Evolutionary conservation across 2,888 invertebrate genomes (phyloP), one percentile per base, ranked within the genome.

Genomic region (Diarsia brunnea): DNA sequence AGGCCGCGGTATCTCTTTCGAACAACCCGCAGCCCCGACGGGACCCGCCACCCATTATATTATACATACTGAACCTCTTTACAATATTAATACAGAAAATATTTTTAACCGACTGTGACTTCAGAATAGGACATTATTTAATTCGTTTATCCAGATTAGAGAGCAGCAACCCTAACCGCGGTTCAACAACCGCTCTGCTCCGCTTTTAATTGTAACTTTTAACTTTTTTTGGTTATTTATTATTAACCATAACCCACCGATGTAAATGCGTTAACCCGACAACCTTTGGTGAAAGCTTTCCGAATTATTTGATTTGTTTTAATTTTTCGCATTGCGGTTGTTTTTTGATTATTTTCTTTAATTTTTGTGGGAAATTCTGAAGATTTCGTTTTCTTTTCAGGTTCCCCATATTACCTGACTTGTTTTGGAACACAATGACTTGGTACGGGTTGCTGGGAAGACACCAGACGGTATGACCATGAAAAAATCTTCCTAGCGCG

Each of bases 161-260:
- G 19, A 69, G 38, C 3, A 45, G 47, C 81, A 84, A 63, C 88
- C 88, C 85, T 85, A 82, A 63, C 7, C 24, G 27, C 71, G 63
- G 86, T 71, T 87, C 88, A 79, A 71, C 53, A 84, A 81, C 82
- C 87, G 74, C 81, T 60, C 19, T 81, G 82, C 75, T 72, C 87
- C 69, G 80, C 63, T 87, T 89, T 88, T 86, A 89, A 89, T 89
- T 89, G 86, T 84, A 84, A 87, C 81, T 88, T 87, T 84, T 83
- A 86, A 88, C 82, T 88, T 89, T 89, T n/a, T 89, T 84, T 63
- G 58, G 74, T 82, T 79, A 73, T 87, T 88, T 85, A 81, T 82
- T 81, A 87, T 81, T 75, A 82, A 84, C 86, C 86, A 74, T 85
- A 77, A 64, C 79, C 70, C 60, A 84, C 74, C 86, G 77, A 11